Evolutionary conservation across 2,888 invertebrate genomes (phyloP).

Genomic region (Galerucella nymphaeae): DNA sequence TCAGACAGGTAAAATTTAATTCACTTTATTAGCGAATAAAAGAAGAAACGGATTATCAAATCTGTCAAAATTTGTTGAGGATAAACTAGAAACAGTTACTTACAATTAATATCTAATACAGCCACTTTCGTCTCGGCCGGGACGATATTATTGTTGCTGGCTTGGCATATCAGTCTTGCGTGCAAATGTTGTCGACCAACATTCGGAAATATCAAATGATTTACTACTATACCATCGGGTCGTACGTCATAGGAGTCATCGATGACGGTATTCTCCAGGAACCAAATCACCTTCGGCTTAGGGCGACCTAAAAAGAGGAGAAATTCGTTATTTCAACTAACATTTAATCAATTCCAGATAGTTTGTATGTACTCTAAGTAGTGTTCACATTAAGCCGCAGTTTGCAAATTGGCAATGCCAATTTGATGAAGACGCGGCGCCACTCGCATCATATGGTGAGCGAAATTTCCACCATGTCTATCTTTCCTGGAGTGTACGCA

Average conservation of each 20-base stretch:
- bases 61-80: too few relatives aligned
- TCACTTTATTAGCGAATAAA: background rate
- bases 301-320: constrained; percentile 73
- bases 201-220: constrained; percentile 82
- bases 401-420: too few relatives aligned
- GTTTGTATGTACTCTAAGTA: too few relatives aligned
- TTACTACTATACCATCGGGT: constrained; percentile 77
- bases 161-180: constrained; percentile 86
- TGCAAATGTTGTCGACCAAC: constrained; percentile 86
- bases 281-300: constrained; percentile 84
- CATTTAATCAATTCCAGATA: too few relatives aligned
- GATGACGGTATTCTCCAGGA: constrained; percentile 84
- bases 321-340: background rate
- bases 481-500: too few relatives aligned
- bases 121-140: constrained; percentile 82
- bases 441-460: too few relatives aligned
- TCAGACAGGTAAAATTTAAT: background rate
- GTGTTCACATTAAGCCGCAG: too few relatives aligned
- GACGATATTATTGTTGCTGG: constrained; percentile 86
- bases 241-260: constrained; percentile 84
- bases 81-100: constrained; percentile 65
- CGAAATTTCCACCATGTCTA: too few relatives aligned
- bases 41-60: background rate
- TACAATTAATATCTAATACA: constrained; percentile 86
- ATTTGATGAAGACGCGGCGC: too few relatives aligned